phyloP scores from a whole-genome alignment of 2,797 vertebrate genomes.

The Ctenosaura bakeri region DNA sequence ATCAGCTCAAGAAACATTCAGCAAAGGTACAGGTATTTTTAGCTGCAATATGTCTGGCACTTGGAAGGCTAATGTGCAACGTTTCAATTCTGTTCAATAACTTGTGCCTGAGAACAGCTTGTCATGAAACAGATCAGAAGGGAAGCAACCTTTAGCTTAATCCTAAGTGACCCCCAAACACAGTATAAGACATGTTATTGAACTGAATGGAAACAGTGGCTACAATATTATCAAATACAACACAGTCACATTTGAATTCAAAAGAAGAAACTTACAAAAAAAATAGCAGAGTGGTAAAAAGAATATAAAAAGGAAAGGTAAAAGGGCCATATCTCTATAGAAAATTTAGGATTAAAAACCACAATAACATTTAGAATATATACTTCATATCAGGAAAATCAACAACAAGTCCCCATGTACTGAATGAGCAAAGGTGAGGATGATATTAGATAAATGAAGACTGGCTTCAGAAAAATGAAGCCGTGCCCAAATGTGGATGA shows the following conservation, averaged over 20 bases:
- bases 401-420: neutral
- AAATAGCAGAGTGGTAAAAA: neutral
- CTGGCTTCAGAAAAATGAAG: neutral
- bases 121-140: neutral
- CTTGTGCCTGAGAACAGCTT: neutral
- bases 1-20: neutral
- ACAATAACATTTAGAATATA: neutral
- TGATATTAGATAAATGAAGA: neutral
- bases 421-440: neutral
- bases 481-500: neutral
- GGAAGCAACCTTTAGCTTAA: neutral
- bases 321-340: neutral
- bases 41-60: neutral
- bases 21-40: neutral
- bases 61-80: slow-evolving; percentile 25
- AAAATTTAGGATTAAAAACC: neutral
- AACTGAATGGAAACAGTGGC: neutral
- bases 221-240: neutral
- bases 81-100: neutral
- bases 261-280: neutral
- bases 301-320: neutral
- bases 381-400: neutral
- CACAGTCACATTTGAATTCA: neutral
- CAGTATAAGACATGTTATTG: neutral
- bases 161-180: neutral